Base-by-base conservation (phyloP, 2,797 vertebrate genomes). In the Gobio occitaniae region DNA sequence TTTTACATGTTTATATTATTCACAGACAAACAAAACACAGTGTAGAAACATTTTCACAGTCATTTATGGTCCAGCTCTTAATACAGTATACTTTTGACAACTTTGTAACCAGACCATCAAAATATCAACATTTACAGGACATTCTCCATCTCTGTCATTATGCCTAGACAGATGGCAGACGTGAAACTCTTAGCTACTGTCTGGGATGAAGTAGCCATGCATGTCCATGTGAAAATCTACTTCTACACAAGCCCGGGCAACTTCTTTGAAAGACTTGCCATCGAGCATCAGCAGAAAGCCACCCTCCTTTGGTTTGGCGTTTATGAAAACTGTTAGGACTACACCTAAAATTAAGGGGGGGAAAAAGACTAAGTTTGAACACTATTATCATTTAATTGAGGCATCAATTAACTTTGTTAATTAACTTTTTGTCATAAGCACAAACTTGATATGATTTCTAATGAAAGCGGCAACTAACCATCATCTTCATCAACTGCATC, bases 221-320 rank as follows among this genome's bases (percentile, higher is more conserved):
- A 99, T 93, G 69, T 98, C 97, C 88, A 95, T 90, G 44, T 96
- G 93, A 80, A 99, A 84, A 16, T 95, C 93, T 4, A 88, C 88
- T 3, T 93, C 90, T 15, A 99, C 80, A 0, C 82, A 91, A 1
- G 97, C 97, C 2, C 97, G 95, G n/a, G 95, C 97, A 4, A 97
- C 72, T 90, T 99, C 98, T 84, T 94, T 95, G 38, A 99, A 97
- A 0, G 94, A 96, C 92, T 90, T 96, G 84, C 94, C 98, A 87
- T 99, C 97, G 72, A 99, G 93, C 76, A 98, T 66, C 66, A 98
- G 93, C 63, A 99, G 89, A 91, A 97, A 99, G 86, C 95, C 91
- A 0, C 86, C 86, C 89, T 95, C 91, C 8, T 91, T 94, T 7
- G 96, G 95, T 47, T 95, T 93, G 0, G 87, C 41, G 19, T 90